Base-by-base conservation (phyloP, 2,113 vertebrate genomes). In the Pelodiscus sinensis region DNA sequence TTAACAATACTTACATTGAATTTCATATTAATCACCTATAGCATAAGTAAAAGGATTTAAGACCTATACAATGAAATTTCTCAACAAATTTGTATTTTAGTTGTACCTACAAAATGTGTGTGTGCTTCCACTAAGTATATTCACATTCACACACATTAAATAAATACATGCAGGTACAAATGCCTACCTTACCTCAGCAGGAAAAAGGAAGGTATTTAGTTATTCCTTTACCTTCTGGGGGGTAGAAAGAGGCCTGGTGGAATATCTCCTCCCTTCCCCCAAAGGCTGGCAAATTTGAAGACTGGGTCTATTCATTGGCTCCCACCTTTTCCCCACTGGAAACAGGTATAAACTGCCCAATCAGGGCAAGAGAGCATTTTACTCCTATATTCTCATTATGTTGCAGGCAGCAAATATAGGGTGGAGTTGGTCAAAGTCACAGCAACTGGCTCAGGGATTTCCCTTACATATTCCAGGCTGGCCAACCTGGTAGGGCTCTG, bases 1-100 rank as follows among this genome's bases (percentile, higher is more conserved):
- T 87, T 87, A 90, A 89, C 4, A 89, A 51, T 92, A 21, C 21
- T 85, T 81, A 86, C 55, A 11, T 44, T 77, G 65, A 95, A 92
- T 79, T 75, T 83, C 9, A 56, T 35, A 31, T 71, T 60, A 84
- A 81, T 75, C 93, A 44, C 25, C 55, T 86, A 65, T 2, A 84
- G 38, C 21, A 8, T 60, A 29, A 16, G 86, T 84, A 80, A 65
- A 79, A 29, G 44, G 38, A 62, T n/a, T 68, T 89, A 79, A 22
- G 73, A 84, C 2, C 2, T 58, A 90, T 60, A 92, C 85, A n/a
- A 60, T 13, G 79, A 87, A 78, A 80, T 78, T 82, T 91, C n/a
- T 79, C 82, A 75, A 44, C 54, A 65, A 80, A 9, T 38, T 10
- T 73, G 54, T 38, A 78, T 13, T 71, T 78, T 22, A 73, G n/a